Conservation (phyloP, 1,140 invertebrate genomes). For the Catajapyx aquilonaris region DNA sequence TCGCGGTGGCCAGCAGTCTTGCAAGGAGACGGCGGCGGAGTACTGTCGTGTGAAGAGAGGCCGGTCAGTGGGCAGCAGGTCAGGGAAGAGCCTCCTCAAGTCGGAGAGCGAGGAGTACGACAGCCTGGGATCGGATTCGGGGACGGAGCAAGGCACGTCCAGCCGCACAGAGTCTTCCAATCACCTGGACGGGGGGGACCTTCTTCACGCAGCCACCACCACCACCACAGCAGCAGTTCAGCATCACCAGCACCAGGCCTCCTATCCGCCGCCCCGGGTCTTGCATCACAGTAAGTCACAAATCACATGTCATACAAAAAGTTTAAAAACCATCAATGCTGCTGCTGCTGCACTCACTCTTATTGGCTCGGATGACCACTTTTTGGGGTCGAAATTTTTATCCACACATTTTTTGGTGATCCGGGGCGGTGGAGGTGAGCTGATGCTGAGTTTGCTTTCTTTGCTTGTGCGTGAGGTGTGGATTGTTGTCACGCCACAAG, state of each 20-base stretch:
- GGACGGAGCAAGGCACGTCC: conserved; percentile 27
- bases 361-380: background rate
- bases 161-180: conserved; percentile 27
- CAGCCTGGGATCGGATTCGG: conserved; percentile 33
- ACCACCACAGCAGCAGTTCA: background rate
- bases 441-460: background rate
- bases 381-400: background rate
- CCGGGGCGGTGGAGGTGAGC: background rate
- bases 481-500: no score
- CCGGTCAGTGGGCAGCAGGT: background rate
- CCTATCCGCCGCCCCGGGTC: background rate
- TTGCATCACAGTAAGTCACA: background rate
- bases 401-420: background rate
- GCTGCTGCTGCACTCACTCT: background rate
- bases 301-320: no score
- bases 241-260: background rate
- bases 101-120: conserved; percentile 37
- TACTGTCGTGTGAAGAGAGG: conserved; percentile 3
- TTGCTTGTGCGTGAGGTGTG: no score
- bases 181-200: conserved; percentile 28
- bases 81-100: conserved; percentile 8
- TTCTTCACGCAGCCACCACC: conserved; percentile 11
- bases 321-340: no score
- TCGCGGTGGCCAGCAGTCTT: background rate
- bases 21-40: background rate